Conservation (phyloP, 2,888 invertebrate genomes). For the Megamerina dolium region DNA sequence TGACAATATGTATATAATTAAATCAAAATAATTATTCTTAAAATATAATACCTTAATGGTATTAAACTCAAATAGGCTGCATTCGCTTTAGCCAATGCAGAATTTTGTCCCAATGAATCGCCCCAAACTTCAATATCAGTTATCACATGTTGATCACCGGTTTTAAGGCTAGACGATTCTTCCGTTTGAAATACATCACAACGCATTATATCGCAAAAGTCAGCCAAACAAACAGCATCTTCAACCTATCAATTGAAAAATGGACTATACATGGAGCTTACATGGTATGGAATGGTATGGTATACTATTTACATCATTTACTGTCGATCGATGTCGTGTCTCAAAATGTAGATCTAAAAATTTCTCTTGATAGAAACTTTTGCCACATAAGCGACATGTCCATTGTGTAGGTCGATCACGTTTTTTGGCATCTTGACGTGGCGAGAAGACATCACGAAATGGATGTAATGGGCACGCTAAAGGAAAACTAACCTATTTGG, state of each 20-base stretch:
- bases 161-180: conserved; percentile 56
- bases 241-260: conserved; percentile 61
- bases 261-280: neutral
- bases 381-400: conserved; percentile 87
- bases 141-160: conserved; percentile 60
- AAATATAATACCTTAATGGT: conserved; percentile 33
- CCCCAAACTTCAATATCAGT: conserved; percentile 83
- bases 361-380: conserved; percentile 84
- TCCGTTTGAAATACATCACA: conserved; percentile 81
- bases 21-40: neutral
- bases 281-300: too few relatives aligned
- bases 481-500: conserved; percentile 64
- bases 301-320: conserved; percentile 59
- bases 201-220: conserved; percentile 93
- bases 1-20: neutral
- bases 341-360: conserved; percentile 85
- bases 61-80: conserved; percentile 47
- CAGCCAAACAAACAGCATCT: conserved; percentile 87
- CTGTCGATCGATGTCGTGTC: conserved; percentile 76
- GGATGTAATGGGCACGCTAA: conserved; percentile 88
- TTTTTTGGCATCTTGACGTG: conserved; percentile 77
- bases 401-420: conserved; percentile 82
- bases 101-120: conserved; percentile 57
- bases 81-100: conserved; percentile 51
- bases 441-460: conserved; percentile 78